Evolutionary conservation across 53 echinoderm and acorn worm genomes (phyloP), one percentile per base, ranked within the genome.

Genomic region (Hippasteria phrygiana): DNA sequence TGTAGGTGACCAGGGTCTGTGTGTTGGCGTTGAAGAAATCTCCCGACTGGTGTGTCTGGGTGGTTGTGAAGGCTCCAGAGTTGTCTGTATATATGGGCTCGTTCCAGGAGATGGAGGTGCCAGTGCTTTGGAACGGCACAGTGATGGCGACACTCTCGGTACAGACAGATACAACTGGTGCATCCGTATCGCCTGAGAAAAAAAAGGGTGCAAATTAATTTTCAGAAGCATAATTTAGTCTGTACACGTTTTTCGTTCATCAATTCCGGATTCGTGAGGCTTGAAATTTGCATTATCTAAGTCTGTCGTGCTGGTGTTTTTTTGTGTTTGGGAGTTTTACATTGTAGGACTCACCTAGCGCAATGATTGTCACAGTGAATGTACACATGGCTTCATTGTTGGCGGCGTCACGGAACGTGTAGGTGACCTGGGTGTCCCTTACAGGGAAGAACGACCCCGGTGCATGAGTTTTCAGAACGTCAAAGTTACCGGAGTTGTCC

Each of bases 31-130:
- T 47, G 55, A 95, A 95, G 28, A 86, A 62, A 53, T 78, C 69
- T 11, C 95, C 95, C 2, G 95, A 92, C 29, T 74, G 18, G 47
- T 24, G 36, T 43, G 79, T 83, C 34, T 90, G 75, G 43, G 34
- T 53, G 47, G 65, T 62, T 24, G 78, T 78, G 16, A 91, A 42
- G 24, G 28, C 29, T 34, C 93, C 93, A 5, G 90, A 88, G 84
- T 92, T 90, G 77, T 95, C 95, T 20, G 50, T 88, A 4, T 62
- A 90, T 0, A 12, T 42, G 39, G 95, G 95, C n/a, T 34, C 71
- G 74, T 34, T 65, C 95, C 95, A 95, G 20, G 88, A 46, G 31
- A 95, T 86, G 1, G 77, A 40, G 10, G 90, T 84, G 1, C 73
- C 35, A 9, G 90, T 75, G 56, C 82, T 79, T 32, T 66, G 75